Conservation (phyloP, 2,113 vertebrate genomes). For the Propithecus coquereli region DNA sequence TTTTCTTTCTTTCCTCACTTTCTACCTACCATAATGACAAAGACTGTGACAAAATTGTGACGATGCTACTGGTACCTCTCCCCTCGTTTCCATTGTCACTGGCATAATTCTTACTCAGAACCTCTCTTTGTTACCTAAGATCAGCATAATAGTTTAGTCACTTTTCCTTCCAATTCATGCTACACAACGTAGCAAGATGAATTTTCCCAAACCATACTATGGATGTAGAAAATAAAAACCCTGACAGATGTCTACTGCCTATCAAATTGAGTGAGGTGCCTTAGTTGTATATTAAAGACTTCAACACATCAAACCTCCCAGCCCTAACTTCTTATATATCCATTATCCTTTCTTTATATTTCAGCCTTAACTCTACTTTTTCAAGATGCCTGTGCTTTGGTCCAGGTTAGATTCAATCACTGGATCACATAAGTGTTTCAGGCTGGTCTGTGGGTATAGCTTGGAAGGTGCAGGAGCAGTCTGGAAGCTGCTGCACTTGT, state of each 20-base stretch:
- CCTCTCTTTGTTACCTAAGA: background rate
- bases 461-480: background rate
- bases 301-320: background rate
- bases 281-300: background rate
- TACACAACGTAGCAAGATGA: background rate
- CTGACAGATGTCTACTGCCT: too few species aligned
- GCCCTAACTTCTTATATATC: background rate
- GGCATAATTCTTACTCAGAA: background rate
- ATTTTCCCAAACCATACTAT: background rate
- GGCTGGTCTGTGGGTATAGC: background rate
- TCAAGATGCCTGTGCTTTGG: background rate
- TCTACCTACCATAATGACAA: background rate
- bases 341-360: background rate
- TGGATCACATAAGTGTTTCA: background rate
- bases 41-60: background rate
- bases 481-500: background rate
- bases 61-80: rapidly evolving
- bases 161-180: background rate
- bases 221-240: background rate
- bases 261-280: background rate
- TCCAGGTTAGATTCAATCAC: background rate
- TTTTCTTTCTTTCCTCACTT: background rate
- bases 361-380: background rate
- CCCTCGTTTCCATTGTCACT: background rate
- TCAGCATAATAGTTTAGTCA: background rate